Evolutionary conservation across 2,113 vertebrate genomes (phyloP).

Genomic region (Cyrtonyx montezumae): DNA sequence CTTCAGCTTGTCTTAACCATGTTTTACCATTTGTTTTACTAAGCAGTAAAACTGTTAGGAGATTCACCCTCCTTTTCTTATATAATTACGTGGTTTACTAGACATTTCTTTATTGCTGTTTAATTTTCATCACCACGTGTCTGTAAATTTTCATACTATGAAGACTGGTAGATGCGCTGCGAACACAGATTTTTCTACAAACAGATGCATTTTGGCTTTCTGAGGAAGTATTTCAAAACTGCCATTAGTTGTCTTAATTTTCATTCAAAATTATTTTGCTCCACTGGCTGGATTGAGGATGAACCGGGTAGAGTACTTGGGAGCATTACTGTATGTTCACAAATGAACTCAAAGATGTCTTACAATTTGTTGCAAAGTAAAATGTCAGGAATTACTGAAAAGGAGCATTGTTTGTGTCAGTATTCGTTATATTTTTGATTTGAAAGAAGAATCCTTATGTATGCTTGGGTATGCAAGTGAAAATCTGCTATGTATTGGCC

Average conservation of each 20-base stretch:
- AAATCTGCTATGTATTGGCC: neutral
- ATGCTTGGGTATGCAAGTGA: neutral
- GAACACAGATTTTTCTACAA: neutral
- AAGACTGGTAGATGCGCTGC: neutral
- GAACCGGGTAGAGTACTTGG: neutral
- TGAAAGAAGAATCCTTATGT: neutral
- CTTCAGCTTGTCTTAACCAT: neutral
- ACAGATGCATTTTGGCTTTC: neutral
- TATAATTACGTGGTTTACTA: neutral
- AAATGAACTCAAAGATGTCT: neutral
- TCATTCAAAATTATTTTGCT: neutral
- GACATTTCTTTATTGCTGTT: neutral
- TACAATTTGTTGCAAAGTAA: neutral
- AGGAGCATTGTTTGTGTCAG: neutral
- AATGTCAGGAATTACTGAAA: neutral
- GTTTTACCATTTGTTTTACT: neutral
- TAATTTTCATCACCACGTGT: neutral
- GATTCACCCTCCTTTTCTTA: neutral
- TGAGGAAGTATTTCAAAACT: neutral
- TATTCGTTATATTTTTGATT: neutral
- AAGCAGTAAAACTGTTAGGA: neutral
- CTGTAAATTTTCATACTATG: neutral
- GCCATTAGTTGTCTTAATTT: neutral
- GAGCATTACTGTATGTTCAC: neutral
- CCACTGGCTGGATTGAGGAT: neutral